A percentile compares a stretch with the other conserved stretches of the same genome.
Conservation (phyloP, 2,888 invertebrate species). For the Melieria omissa region DNA sequence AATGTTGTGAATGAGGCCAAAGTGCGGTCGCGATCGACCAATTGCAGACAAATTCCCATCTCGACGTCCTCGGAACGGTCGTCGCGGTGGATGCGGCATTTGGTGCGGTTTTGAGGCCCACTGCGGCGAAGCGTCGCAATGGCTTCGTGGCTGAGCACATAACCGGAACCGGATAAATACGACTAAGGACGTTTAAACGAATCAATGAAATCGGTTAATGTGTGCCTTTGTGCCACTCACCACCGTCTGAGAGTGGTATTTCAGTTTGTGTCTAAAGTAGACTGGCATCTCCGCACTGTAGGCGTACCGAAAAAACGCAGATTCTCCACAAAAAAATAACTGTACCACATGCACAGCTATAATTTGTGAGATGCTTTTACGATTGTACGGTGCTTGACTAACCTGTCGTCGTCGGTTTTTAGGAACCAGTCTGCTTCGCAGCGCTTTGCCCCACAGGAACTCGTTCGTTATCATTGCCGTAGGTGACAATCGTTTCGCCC, state of each 20-base stretch:
- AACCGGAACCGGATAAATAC: slow-evolving; percentile 92
- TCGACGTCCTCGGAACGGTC: slow-evolving; percentile 55
- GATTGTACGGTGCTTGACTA: slow-evolving; percentile 66
- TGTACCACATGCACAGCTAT: background rate
- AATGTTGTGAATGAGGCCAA: slow-evolving; percentile 87
- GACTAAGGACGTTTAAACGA: slow-evolving; percentile 68
- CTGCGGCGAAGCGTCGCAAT: slow-evolving; percentile 77
- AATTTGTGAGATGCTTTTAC: background rate
- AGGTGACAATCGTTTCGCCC: slow-evolving; percentile 73
- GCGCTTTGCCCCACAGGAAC: slow-evolving; percentile 94
- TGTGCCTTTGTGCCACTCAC: background rate
- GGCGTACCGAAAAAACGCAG: slow-evolving; percentile 83
- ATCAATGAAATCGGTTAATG: background rate
- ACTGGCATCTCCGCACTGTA: slow-evolving; percentile 78
- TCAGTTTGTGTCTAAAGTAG: slow-evolving; percentile 87
- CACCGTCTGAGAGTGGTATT: background rate
- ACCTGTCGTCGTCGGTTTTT: slow-evolving; percentile 99
- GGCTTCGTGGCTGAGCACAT: slow-evolving; percentile 85
- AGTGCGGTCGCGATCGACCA: slow-evolving; percentile 88
- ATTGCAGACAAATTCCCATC: slow-evolving; percentile 78
- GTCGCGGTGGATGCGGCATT: slow-evolving; percentile 69
- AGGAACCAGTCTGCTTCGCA: slow-evolving; percentile 96
- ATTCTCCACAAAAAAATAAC: slow-evolving; percentile 85
- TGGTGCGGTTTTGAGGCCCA: slow-evolving; percentile 75
- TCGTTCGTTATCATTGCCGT: slow-evolving; percentile 82